Conservation (phyloP, 2,797 vertebrate species). For the Geotrypetes seraphini region DNA sequence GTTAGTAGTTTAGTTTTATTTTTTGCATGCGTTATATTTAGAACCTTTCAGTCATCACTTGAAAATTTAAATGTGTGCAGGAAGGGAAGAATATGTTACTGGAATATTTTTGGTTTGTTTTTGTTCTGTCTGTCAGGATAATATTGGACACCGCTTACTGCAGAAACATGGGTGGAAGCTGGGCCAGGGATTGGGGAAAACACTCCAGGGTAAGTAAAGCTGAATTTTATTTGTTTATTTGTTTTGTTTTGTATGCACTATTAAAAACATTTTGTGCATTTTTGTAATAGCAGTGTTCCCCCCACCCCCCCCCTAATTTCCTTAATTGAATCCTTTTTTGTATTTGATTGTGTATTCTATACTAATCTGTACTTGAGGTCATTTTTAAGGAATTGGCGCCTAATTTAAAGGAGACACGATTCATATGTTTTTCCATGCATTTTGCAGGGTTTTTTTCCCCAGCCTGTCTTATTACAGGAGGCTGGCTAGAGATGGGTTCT, state of each 20-base stretch:
- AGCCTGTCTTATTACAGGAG: too few species aligned
- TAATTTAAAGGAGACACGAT: too few species aligned
- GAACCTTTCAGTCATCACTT: constrained; percentile 65
- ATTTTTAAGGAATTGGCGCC: too few species aligned
- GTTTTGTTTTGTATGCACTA: too few species aligned
- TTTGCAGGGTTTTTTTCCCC: too few species aligned
- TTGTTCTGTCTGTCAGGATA: constrained; percentile 96
- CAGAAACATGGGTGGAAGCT: constrained; percentile 99
- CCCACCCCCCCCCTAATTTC: too few species aligned
- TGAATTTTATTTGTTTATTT: not conserved
- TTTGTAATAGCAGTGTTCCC: constrained; percentile 26
- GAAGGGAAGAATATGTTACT: constrained; percentile 97
- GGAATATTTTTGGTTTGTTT: constrained; percentile 98
- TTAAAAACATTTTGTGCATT: not conserved
- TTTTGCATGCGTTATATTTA: constrained; percentile 76
- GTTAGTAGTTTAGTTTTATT: too few species aligned
- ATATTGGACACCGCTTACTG: constrained; percentile 97
- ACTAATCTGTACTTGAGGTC: too few species aligned
- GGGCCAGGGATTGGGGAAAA: constrained; percentile 96
- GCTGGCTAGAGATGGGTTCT: too few species aligned
- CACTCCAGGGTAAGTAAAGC: constrained; percentile 83
- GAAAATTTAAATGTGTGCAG: constrained; percentile 54
- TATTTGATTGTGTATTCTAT: too few species aligned
- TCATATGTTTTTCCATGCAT: too few species aligned
- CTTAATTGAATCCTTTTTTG: constrained; percentile 33